Base-by-base conservation (phyloP, 2,888 invertebrate species). In the Falcaria lacertinaria region DNA sequence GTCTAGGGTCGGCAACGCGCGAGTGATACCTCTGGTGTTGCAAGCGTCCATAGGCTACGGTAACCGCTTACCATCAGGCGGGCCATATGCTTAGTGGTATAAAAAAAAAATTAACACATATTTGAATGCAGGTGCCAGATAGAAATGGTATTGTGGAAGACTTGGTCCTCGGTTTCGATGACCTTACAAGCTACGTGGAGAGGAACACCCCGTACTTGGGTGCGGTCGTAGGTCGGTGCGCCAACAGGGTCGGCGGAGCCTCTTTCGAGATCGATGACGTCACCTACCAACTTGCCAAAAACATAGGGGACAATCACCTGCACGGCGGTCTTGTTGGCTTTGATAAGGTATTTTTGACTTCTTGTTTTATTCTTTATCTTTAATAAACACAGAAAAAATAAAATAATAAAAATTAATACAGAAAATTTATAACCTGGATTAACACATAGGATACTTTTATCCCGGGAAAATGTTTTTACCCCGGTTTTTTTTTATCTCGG, bases 291-390 rank as follows among this genome's bases (percentile, higher is more conserved):
- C 79, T 98, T 5, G 91, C 92, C 0, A 91, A 92, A 51, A 98
- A 98, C 74, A 83, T 91, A 33, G 93, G 92, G 0, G 89, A 91
- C 2, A 91, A 93, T 57, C 94, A 93, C 60, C 85, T 98, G 16
- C 98, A 98, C 77, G 98, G 98, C 0, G 98, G 98, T 0, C 73
- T 91, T 15, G 86, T 91, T 50, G 97, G 97, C 0, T 98, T 97
- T 85, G 94, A 95, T 74, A 94, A 81, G 81, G 92, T 92, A 41
- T 66, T 90, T 39, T 19, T 4, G 2, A 15, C 15, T 19, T 15
- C 11, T 33, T n/a, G n/a, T n/a, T n/a, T n/a, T n/a, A n/a, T n/a
- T n/a, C n/a, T n/a, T n/a, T n/a, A n/a, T n/a, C n/a, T n/a, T n/a
- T n/a, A n/a, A 16, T 13, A 13, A 15, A 8, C 34, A 8, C 11